Percentiles rank a stretch among this genome's conserved stretches.
phyloP scores from a whole-genome alignment of 2,113 vertebrate genomes.

The Forbesichthys papilliferus region DNA sequence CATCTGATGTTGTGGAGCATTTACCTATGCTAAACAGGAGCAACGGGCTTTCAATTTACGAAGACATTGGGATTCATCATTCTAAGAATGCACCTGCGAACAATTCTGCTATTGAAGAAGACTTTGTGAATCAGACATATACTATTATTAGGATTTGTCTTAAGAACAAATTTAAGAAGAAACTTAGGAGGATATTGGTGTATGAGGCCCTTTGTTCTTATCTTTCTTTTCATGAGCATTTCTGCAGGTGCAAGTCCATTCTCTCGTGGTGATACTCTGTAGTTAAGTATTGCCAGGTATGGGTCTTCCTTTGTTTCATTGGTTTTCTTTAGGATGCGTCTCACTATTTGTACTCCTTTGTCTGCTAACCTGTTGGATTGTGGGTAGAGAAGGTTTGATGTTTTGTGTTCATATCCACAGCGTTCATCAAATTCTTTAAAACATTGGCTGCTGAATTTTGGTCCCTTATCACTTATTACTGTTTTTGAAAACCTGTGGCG shows the following conservation, averaged over 20 bases:
- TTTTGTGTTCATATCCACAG: constrained; percentile 20
- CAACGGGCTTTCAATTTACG: too few relatives aligned
- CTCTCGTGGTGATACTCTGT: constrained; percentile 2
- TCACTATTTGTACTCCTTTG: constrained; percentile 27
- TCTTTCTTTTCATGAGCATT: constrained; percentile 28
- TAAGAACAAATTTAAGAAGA: too few relatives aligned
- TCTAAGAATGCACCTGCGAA: too few relatives aligned
- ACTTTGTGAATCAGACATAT: too few relatives aligned
- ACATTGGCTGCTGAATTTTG: not conserved
- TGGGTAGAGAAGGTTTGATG: constrained; percentile 16
- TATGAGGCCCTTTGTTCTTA: too few relatives aligned
- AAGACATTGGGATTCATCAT: too few relatives aligned
- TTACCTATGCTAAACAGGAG: too few relatives aligned
- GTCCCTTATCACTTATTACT: not conserved
- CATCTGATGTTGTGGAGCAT: too few relatives aligned
- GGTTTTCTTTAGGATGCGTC: constrained; percentile 19
- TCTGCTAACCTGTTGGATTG: constrained; percentile 23
- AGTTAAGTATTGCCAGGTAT: constrained; percentile 19
- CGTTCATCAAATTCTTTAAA: not conserved
- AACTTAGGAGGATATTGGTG: too few relatives aligned
- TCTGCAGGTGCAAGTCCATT: constrained; percentile 7
- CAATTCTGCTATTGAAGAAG: too few relatives aligned
- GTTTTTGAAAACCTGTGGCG: constrained; percentile 12
- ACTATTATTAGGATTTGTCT: too few relatives aligned
- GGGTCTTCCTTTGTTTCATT: not conserved